phyloP scores from a whole-genome alignment of 2,888 invertebrate species.

The Nycteola revayana region DNA sequence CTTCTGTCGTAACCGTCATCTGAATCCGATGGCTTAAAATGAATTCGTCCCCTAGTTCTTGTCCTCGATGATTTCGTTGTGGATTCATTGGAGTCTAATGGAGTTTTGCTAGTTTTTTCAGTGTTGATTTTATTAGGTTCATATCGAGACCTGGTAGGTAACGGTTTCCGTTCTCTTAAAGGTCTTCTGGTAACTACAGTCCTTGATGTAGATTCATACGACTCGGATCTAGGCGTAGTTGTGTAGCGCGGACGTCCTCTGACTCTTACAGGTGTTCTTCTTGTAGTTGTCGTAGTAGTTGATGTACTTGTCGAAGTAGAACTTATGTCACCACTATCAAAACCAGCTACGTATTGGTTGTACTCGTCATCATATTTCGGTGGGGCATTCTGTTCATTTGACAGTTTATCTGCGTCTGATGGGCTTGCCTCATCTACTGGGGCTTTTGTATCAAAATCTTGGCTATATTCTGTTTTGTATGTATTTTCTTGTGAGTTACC shows the following conservation, averaged over 20 bases:
- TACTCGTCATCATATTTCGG: conserved; percentile 42
- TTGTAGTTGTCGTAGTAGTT: conserved; percentile 61
- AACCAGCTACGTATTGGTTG: conserved; percentile 47
- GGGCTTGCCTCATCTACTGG: conserved; percentile 30
- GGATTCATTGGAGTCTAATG: conserved; percentile 50
- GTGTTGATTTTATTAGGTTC: conserved; percentile 69
- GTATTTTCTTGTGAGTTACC: conserved; percentile 18
- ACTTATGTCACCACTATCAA: conserved; percentile 41
- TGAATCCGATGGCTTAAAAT: conserved; percentile 70
- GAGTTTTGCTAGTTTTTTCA: conserved; percentile 54
- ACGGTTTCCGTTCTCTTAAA: conserved; percentile 76
- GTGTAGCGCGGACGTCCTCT: conserved; percentile 71
- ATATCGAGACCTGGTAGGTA: conserved; percentile 54
- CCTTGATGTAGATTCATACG: conserved; percentile 64
- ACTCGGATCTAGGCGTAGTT: conserved; percentile 60
- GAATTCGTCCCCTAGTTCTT: conserved; percentile 76
- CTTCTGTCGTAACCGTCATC: conserved; percentile 58
- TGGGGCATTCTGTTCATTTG: conserved; percentile 37
- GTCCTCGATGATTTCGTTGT: conserved; percentile 59
- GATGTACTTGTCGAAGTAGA: conserved; percentile 47
- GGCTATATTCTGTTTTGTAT: conserved; percentile 39
- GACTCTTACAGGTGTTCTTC: conserved; percentile 52
- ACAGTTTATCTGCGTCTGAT: conserved; percentile 17
- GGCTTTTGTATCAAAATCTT: conserved; percentile 42
- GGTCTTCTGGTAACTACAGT: conserved; percentile 71